Evolutionary conservation across 2,888 invertebrate genomes (phyloP), one percentile per base, ranked within the genome.

Genomic region (Matsumyia berberina): DNA sequence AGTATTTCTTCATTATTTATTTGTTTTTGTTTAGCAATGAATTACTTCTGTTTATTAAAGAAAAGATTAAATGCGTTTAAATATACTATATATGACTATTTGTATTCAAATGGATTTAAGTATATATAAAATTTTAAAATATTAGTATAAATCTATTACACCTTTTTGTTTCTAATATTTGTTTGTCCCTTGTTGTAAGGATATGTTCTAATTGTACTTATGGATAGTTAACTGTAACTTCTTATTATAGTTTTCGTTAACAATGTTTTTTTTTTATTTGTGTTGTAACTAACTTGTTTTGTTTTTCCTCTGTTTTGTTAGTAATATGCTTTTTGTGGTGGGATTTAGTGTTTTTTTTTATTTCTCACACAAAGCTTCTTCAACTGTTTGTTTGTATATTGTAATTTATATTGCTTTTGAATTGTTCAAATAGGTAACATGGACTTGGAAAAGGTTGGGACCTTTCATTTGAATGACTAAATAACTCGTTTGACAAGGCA

Each of bases 181-280:
- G 6, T 53, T 29, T 57, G 49, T 78, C 79, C 83, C 79, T 79
- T 83, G 83, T 80, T 46, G 51, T 60, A 73, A 69, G 79, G 73
- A 64, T 83, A 74, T 79, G 60, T 73, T 67, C 24, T 64, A 53
- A 64, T 77, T 77, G 77, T 70, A 78, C 62, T 51, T 49, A 53
- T 57, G 55, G 37, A 69, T 62, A 73, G 70, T 78, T 82, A 78
- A 72, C 72, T 72, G 46, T 51, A 37, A 66, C 19, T 62, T 69
- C 39, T 42, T 53, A 44, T 11, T 57, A 19, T 49, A 46, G n/a
- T 73, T 19, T 62, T 31, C 8, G 44, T 57, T 46, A 72, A 72
- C 60, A 60, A 60, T 9, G 17, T 42, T n/a, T n/a, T n/a, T n/a
- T n/a, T n/a, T n/a, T n/a, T 58, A 24, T 29, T 70, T 55, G n/a